These are phyloP conservation scores for Drosophila monieri DNA, from an alignment of 2,888 invertebrate species.

Conservation along the genomic window DNA sequence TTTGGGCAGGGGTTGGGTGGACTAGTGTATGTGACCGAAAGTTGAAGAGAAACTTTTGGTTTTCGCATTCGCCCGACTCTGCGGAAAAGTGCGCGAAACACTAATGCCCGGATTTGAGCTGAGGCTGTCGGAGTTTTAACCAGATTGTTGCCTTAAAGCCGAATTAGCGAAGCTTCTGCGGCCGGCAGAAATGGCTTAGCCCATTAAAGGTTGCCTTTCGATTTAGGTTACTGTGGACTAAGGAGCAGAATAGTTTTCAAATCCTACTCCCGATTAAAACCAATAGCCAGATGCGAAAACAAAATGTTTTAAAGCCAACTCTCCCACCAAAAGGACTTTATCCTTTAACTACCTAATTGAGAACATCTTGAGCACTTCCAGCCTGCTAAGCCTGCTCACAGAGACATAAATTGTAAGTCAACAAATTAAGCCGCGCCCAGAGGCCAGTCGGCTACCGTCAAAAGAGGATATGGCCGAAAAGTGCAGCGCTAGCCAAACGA, in stretches of 20 bases:
- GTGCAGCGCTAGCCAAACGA: slow-evolving; percentile 29
- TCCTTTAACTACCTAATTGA: slow-evolving; percentile 24
- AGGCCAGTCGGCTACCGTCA: slow-evolving; percentile 23
- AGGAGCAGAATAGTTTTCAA: not conserved
- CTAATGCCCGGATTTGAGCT: slow-evolving; percentile 57
- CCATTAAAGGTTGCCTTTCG: slow-evolving; percentile 17
- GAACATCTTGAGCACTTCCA: slow-evolving; percentile 21
- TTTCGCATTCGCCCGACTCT: slow-evolving; percentile 19
- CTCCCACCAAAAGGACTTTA: not conserved
- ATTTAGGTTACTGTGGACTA: not conserved
- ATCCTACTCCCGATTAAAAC: not conserved
- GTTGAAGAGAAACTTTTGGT: slow-evolving; percentile 55
- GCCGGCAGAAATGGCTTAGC: slow-evolving; percentile 35
- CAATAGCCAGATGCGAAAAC: not conserved
- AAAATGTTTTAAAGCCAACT: not conserved
- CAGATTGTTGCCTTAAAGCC: slow-evolving; percentile 68
- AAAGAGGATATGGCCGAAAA: slow-evolving; percentile 28
- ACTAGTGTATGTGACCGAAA: slow-evolving; percentile 36
- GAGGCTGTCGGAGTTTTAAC: slow-evolving; percentile 56
- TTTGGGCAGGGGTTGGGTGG: not conserved
- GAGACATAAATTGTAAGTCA: slow-evolving; percentile 65
- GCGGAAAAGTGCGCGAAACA: slow-evolving; percentile 19
- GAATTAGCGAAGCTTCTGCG: slow-evolving; percentile 54
- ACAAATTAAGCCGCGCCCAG: slow-evolving; percentile 65
- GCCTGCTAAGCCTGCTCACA: slow-evolving; percentile 20